phyloP scores from a whole-genome alignment of 2,888 invertebrate species.

The Macaria liturata region DNA sequence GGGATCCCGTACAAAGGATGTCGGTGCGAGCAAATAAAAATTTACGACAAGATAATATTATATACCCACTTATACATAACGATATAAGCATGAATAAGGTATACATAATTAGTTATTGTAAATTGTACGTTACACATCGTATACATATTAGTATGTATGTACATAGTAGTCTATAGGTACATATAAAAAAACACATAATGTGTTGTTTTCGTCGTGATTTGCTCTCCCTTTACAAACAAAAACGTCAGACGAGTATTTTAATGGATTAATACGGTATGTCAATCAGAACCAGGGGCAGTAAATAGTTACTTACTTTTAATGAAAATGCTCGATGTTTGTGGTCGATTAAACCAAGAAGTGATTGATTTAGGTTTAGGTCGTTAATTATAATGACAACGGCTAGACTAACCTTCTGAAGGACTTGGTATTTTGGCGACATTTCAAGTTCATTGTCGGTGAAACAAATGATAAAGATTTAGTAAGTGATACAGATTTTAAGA shows the following conservation, averaged over 20 bases:
- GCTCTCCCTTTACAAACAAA: conserved; percentile 7
- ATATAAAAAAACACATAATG: too few species aligned
- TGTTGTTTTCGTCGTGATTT: not conserved
- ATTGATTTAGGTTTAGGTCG: conserved; percentile 5
- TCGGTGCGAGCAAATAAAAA: too few species aligned
- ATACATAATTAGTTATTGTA: too few species aligned
- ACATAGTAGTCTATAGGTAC: too few species aligned
- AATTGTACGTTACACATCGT: too few species aligned
- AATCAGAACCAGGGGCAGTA: not conserved
- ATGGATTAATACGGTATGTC: conserved; percentile 20
- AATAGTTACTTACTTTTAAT: conserved; percentile 4
- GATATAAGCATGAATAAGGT: too few species aligned
- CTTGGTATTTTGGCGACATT: conserved; percentile 6
- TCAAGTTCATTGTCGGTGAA: conserved; percentile 12
- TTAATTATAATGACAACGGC: conserved; percentile 1
- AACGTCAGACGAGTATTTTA: conserved; percentile 6
- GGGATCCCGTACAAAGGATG: too few species aligned
- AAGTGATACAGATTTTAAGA: too few species aligned
- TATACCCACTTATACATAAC: too few species aligned
- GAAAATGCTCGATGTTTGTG: not conserved
- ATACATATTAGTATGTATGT: too few species aligned
- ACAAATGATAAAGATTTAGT: not conserved
- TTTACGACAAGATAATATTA: too few species aligned
- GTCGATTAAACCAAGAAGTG: conserved; percentile 5
- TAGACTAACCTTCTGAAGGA: conserved; percentile 5